These are phyloP conservation scores for Drosophila orosa DNA, from an alignment of 1,140 invertebrate genomes.

Conservation along the genomic window DNA sequence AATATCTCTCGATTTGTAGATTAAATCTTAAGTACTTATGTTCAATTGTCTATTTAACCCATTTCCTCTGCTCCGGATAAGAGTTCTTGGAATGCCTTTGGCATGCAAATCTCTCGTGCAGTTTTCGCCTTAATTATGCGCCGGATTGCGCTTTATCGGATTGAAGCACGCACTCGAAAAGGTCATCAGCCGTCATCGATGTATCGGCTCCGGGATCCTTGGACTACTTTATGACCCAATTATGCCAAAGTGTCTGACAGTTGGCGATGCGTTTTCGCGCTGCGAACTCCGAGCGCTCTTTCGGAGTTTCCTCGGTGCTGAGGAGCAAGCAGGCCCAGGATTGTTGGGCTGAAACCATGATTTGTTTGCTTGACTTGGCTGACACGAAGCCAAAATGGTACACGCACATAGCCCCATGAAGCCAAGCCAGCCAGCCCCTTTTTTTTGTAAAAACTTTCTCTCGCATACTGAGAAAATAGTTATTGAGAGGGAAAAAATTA, in stretches of 20 bases:
- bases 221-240: conserved; percentile 80
- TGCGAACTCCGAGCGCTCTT: conserved; percentile 31
- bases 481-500: not conserved
- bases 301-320: conserved; percentile 11
- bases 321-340: not conserved
- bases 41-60: conserved; percentile 11
- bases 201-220: conserved; percentile 55
- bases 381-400: conserved; percentile 46
- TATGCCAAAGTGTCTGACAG: conserved; percentile 80
- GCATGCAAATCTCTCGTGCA: conserved; percentile 33
- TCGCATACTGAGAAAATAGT: conserved; percentile 10
- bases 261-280: conserved; percentile 69
- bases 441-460: conserved; percentile 23
- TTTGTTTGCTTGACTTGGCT: conserved; percentile 52
- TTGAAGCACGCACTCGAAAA: conserved; percentile 43
- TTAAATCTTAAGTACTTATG: conserved; percentile 1
- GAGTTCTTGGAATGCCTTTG: conserved; percentile 17
- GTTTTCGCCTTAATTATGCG: conserved; percentile 35
- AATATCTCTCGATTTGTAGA: not conserved
- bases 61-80: not conserved
- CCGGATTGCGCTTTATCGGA: conserved; percentile 42
- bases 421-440: conserved; percentile 4
- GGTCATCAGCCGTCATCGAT: conserved; percentile 60
- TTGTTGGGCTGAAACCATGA: conserved; percentile 27
- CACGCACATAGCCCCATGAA: conserved; percentile 5